Percentiles rank a stretch among this genome's conserved stretches.
Conservation (phyloP, 1,140 invertebrate species). For the Mylabris phalerata region DNA sequence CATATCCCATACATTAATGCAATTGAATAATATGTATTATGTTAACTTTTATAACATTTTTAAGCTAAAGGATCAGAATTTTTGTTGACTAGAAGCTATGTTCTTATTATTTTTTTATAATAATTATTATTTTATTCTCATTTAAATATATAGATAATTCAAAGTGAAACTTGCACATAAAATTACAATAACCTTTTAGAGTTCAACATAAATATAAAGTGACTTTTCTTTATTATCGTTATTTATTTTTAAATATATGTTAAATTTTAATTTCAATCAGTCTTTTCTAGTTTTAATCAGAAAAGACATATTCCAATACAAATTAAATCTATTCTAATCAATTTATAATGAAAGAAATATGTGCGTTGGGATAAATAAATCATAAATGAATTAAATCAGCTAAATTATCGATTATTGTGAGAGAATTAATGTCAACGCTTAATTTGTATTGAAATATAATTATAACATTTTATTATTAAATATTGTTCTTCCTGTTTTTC, state of each 20-base stretch:
- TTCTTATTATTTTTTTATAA: slow-evolving; percentile 4
- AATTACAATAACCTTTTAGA: slow-evolving; percentile 24
- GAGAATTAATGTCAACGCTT: no score
- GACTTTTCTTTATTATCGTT: slow-evolving; percentile 3
- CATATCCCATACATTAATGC: slow-evolving; percentile 45
- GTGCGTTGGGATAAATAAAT: not conserved
- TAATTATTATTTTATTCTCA: no score
- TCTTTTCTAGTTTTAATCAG: no score
- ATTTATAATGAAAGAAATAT: not conserved
- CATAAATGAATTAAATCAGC: not conserved
- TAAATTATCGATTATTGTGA: no score
- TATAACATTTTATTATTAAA: no score
- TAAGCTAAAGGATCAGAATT: slow-evolving; percentile 41
- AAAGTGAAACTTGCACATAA: slow-evolving; percentile 33
- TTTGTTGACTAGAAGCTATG: slow-evolving; percentile 41
- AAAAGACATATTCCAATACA: slow-evolving; percentile 14
- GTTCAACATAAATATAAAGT: slow-evolving; percentile 33
- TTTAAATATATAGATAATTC: slow-evolving; percentile 32
- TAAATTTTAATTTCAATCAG: no score
- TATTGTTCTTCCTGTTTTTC: no score
- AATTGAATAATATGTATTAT: slow-evolving; percentile 34
- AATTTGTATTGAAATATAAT: no score
- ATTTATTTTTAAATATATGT: no score
- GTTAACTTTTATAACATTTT: slow-evolving; percentile 40
- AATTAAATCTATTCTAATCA: slow-evolving; percentile 1